Percentiles rank a stretch among this genome's conserved stretches.
Conservation (phyloP, 2,113 vertebrate species). For the Pachycephala philippinensis region DNA sequence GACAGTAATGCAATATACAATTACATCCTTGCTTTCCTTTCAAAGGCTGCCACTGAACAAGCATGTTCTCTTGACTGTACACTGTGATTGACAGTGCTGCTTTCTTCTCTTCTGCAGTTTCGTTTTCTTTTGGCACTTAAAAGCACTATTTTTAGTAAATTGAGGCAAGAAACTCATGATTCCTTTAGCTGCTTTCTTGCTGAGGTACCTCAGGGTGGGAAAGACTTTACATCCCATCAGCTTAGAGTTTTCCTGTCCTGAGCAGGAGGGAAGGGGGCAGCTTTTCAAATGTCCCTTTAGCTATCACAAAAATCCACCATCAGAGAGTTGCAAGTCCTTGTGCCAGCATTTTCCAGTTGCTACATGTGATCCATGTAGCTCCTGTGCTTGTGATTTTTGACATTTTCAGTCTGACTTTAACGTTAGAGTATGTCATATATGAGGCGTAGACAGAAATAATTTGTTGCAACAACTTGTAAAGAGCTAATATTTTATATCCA, state of each 20-base stretch:
- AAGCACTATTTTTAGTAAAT: neutral
- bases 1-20: neutral
- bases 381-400: neutral
- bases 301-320: neutral
- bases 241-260: neutral
- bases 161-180: neutral
- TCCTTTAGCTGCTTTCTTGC: neutral
- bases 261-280: neutral
- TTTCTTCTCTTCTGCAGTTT: neutral
- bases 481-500: neutral
- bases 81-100: neutral
- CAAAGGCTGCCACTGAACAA: neutral
- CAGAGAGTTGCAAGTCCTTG: neutral
- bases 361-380: neutral
- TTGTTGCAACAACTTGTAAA: neutral
- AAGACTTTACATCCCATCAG: neutral
- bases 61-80: neutral
- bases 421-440: fast-evolving
- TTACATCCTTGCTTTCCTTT: neutral
- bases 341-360: neutral
- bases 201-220: neutral
- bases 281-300: neutral
- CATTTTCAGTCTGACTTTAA: neutral
- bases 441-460: neutral
- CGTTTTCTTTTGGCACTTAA: neutral